These are phyloP conservation scores for Falco cherrug DNA, from an alignment of 2,797 vertebrate species.

Conservation along the genomic window DNA sequence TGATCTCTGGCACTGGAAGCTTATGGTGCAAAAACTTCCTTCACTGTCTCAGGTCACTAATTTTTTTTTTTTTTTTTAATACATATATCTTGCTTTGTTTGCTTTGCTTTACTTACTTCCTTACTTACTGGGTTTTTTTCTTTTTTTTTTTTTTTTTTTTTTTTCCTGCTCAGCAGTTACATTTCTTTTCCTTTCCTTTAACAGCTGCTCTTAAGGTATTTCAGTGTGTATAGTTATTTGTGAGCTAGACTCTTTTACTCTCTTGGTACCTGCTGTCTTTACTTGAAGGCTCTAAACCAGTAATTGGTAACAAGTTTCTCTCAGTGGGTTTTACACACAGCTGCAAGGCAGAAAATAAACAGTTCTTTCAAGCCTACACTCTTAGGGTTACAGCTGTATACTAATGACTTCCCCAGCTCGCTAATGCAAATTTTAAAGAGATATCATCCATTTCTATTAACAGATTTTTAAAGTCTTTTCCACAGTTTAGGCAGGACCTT, in stretches of 20 bases:
- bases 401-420: constrained; percentile 38
- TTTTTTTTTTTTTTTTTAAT: background rate
- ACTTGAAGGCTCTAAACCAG: constrained; percentile 62
- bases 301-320: constrained; percentile 72
- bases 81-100: background rate
- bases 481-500: background rate
- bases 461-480: background rate
- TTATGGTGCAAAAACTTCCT: background rate
- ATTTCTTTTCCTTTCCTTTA: constrained; percentile 10
- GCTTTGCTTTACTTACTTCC: background rate
- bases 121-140: background rate
- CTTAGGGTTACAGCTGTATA: constrained; percentile 59
- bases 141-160: background rate
- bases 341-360: constrained; percentile 70
- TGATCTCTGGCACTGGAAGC: background rate
- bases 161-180: background rate
- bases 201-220: constrained; percentile 51
- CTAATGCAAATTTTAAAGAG: constrained; percentile 56
- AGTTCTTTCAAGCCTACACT: constrained; percentile 61
- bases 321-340: constrained; percentile 70
- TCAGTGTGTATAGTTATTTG: constrained; percentile 41
- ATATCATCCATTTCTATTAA: constrained; percentile 2
- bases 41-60: background rate
- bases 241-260: constrained; percentile 46
- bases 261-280: constrained; percentile 67